Conservation (phyloP, 1,140 invertebrate species). For the Pseudomyrmex flavicornis region DNA sequence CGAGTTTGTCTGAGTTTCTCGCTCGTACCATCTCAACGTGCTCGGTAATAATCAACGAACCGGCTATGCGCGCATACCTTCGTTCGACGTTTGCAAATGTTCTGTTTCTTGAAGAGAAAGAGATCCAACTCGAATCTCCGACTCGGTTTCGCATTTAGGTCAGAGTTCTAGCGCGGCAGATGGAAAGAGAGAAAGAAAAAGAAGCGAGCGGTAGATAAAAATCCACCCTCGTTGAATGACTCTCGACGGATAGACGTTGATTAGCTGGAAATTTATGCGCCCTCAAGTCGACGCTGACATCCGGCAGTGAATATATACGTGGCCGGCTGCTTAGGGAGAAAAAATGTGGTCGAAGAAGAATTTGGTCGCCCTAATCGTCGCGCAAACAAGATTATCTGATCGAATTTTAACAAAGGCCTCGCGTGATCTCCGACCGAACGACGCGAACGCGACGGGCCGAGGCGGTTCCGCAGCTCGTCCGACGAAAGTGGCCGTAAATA, state of each 20-base stretch:
- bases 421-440: conserved; percentile 72
- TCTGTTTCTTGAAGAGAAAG: conserved; percentile 15
- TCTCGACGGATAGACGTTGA: conserved; percentile 57
- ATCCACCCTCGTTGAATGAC: neutral
- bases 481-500: conserved; percentile 42
- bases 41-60: neutral
- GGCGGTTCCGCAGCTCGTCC: neutral
- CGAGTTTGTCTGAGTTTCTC: neutral
- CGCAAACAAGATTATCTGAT: conserved; percentile 84
- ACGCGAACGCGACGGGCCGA: conserved; percentile 37
- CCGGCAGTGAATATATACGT: conserved; percentile 32
- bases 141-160: conserved; percentile 20
- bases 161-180: neutral
- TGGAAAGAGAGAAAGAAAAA: too few relatives aligned
- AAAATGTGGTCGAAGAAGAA: conserved; percentile 71
- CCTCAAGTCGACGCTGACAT: conserved; percentile 40
- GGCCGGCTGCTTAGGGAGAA: neutral
- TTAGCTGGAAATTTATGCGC: conserved; percentile 73
- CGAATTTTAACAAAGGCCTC: conserved; percentile 82
- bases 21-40: neutral
- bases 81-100: conserved; percentile 1
- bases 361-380: conserved; percentile 75
- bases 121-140: conserved; percentile 2
- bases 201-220: neutral
- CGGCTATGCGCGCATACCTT: neutral